Percentiles rank a stretch among this genome's conserved stretches.
phyloP scores from a whole-genome alignment of 2,797 vertebrate genomes.

The Masticophis lateralis region DNA sequence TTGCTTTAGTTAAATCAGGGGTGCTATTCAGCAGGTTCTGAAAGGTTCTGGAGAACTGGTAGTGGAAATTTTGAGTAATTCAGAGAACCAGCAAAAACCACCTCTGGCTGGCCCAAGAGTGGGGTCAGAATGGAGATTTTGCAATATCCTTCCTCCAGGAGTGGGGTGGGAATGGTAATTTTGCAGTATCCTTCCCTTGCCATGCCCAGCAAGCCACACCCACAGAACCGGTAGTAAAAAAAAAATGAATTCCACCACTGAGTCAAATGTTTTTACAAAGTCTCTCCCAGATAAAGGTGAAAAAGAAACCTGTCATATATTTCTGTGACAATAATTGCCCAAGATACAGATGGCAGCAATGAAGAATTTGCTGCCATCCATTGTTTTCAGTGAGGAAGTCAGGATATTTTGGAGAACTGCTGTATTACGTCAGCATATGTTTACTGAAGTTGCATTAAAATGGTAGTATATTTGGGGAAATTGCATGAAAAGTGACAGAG shows the following conservation, averaged over 20 bases:
- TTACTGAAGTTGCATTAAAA: neutral
- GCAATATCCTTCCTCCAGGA: too few species aligned
- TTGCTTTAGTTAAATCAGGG: neutral
- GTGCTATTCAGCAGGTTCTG: too few species aligned
- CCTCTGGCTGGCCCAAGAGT: too few species aligned
- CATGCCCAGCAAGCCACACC: too few species aligned
- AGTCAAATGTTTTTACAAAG: neutral
- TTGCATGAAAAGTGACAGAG: neutral
- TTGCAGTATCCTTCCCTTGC: too few species aligned
- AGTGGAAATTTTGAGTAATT: too few species aligned
- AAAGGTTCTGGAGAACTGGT: too few species aligned
- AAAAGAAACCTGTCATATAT: neutral
- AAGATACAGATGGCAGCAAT: neutral
- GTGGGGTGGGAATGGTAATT: too few species aligned
- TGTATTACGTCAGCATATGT: neutral
- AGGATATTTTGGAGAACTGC: neutral
- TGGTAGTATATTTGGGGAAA: neutral
- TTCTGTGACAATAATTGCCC: neutral
- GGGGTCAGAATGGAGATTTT: too few species aligned
- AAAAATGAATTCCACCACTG: too few species aligned
- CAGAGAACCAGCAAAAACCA: too few species aligned
- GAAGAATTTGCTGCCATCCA: neutral
- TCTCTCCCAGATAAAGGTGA: neutral
- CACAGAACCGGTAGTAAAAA: too few species aligned
- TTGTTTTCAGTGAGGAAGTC: neutral